Evolutionary conservation across 2,113 vertebrate species (phyloP), one percentile per base, ranked within the genome.

Genomic region (Talpa occidentalis): DNA sequence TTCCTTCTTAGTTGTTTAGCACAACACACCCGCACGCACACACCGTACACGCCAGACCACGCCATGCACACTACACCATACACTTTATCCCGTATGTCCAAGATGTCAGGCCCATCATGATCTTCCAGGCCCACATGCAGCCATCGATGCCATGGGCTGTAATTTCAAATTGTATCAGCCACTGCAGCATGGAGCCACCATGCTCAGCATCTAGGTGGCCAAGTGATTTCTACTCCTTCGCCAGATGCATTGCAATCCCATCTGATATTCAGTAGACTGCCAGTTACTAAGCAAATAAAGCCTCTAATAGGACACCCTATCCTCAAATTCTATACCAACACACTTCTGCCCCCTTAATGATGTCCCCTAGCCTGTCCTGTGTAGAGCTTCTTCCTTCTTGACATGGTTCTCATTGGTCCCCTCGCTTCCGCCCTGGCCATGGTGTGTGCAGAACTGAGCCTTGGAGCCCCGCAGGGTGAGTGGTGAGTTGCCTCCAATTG

Each of bases 281-380:
- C 66, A 84, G 64, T 47, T 67, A 56, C 82, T 77, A 67, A 94
- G 92, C 42, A 91, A 93, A 95, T 21, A 35, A 88, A 72, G 49
- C 64, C 52, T 32, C 9, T 54, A 35, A 59, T 37, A 35, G 82
- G 74, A 91, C 21, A 52, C 35, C 40, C 74, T 77, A 3, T 74
- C 62, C 74, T 88, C 67, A 91, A 64, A 89, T 62, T 66, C 81
- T 62, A 2, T 32, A 60, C 74, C 32, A 47, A 70, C 73, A 54
- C 80, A 17, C 6, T 54, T 70, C 40, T 66, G n/a, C 30, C 66
- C 60, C 82, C 16, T 70, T 89, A 56, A 30, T 59, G 52, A 60
- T 44, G 35, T 28, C 82, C 40, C 14, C 78, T 77, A 66, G 88
- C 80, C 28, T 19, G n/a, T 66, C 47, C 26, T 60, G 37, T 30